Base-by-base conservation (phyloP, 2,113 vertebrate genomes). In the Pedetes capensis region DNA sequence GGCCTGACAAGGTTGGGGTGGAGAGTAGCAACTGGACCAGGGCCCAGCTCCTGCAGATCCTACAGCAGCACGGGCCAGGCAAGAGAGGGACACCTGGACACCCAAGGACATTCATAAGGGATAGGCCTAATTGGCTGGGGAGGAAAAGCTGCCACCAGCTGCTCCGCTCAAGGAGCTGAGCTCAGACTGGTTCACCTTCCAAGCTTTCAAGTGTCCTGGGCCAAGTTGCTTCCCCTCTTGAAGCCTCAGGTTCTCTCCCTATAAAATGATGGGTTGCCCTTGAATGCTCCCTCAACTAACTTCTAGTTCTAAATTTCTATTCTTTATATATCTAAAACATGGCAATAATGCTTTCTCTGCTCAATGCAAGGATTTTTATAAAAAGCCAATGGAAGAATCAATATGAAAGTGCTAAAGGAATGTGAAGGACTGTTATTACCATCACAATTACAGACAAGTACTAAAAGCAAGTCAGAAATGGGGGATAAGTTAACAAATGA, bases 1-100 rank as follows among this genome's bases (percentile, higher is more conserved):
- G 92, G 89, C 84, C 90, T 82, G 80, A 87, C 87, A 94, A 96
- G 89, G 87, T 93, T 3, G 85, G 82, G 53, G 68, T 53, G 27
- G 91, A 85, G n/a, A 92, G 80, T 20, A 74, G n/a, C 59, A 72
- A 88, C 39, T 37, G 55, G 89, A 66, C 57, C 29, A 69, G 17
- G 44, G 68, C 76, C 74, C 55, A 59, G 49, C 25, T 87, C 59
- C 18, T 53, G 32, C 29, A 59, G 78, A 39, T 80, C n/a, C 42
- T 17, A 17, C 6, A 47, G 93, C 59, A 74, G 55, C 37, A 37
- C 32, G 51, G 61, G 23, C 32, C 57, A 85, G 75, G 68, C 44
- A 79, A 64, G 82, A 61, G 22, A 57, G 61, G 25, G 44, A 93
- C 14, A 51, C 34, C 44, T 72, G 72, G 25, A 49, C 59, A 11